Base-by-base conservation (phyloP, 1,140 invertebrate genomes). In the Uloborus diversus region DNA sequence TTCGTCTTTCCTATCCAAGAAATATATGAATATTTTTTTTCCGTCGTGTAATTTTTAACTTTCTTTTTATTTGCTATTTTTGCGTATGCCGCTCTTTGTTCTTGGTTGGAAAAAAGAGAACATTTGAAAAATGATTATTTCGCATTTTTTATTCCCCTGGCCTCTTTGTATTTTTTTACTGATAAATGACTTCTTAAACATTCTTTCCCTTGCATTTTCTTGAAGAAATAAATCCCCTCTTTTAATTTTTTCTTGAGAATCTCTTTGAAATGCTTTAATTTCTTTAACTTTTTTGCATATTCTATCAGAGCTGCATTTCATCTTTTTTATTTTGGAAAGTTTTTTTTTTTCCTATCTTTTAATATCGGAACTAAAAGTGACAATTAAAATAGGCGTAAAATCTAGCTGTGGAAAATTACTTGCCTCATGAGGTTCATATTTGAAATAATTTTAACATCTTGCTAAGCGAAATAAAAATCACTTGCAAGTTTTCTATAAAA, bases 101-200 rank as follows among this genome's bases (percentile, higher is more conserved):
- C 61, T 64, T 75, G 28, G 37, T 56, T 37, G 56, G 51, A 78
- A 78, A 78, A 78, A 78, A 65, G 42, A 66, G 73, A 78, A 59
- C 62, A 78, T 78, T 78, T 78, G 61, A 78, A 57, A 78, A 62
- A 78, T 78, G 73, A 78, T 78, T 78, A 78, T 78, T 78, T 62
- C 62, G 62, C 61, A 56, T 66, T 56, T 68, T 51, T 51, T 53
- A 53, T 53, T 51, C 17, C 47, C 30, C 32, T 13, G 27, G 57
- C 68, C 17, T 71, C 20, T 35, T 51, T 35, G 33, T 73, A 27
- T 59, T 71, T 73, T 49, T 59, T 62, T 30, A n/a, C 57, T 73
- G 70, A 73, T 73, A 62, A 73, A 73, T 49, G 70, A 73, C 28
- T 62, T 33, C 70, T 73, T 73, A 73, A 73, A 73, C 57, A 73